Percentiles rank a stretch among this genome's conserved stretches.
These are phyloP conservation scores for Halcyon leucocephala DNA, from an alignment of 2,797 vertebrate genomes.

Conservation along the genomic window DNA sequence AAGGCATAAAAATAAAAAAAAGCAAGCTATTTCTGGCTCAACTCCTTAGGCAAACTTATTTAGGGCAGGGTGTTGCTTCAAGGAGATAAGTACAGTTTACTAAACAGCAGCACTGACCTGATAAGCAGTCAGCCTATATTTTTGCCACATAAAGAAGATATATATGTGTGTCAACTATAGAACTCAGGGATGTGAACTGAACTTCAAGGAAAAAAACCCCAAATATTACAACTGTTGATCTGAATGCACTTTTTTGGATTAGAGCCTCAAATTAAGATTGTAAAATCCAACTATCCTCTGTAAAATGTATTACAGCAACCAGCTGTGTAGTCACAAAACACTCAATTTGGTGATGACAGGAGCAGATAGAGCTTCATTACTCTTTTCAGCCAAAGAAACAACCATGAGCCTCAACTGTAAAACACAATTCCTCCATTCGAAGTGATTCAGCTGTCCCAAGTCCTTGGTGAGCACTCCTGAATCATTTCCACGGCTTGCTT, in stretches of 20 bases:
- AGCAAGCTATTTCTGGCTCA: constrained; percentile 27
- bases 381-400: background rate
- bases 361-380: background rate
- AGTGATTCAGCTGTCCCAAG: background rate
- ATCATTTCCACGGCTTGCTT: background rate
- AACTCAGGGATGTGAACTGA: background rate
- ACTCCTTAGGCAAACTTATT: constrained; percentile 23
- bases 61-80: constrained; percentile 48
- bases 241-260: background rate
- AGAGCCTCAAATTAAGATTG: background rate
- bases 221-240: background rate
- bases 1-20: background rate
- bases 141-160: background rate
- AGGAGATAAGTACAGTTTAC: constrained; percentile 62
- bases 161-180: fast-evolving
- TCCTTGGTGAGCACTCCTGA: background rate
- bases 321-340: background rate
- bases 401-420: background rate
- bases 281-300: background rate
- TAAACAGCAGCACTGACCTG: constrained; percentile 6
- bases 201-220: background rate
- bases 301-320: background rate
- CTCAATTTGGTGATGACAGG: background rate
- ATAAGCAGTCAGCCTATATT: constrained; percentile 26
- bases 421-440: background rate